Percentiles rank a stretch among this genome's conserved stretches.
These are phyloP conservation scores for Corythornis vintsioides DNA, from an alignment of 2,113 vertebrate genomes.

Conservation along the genomic window DNA sequence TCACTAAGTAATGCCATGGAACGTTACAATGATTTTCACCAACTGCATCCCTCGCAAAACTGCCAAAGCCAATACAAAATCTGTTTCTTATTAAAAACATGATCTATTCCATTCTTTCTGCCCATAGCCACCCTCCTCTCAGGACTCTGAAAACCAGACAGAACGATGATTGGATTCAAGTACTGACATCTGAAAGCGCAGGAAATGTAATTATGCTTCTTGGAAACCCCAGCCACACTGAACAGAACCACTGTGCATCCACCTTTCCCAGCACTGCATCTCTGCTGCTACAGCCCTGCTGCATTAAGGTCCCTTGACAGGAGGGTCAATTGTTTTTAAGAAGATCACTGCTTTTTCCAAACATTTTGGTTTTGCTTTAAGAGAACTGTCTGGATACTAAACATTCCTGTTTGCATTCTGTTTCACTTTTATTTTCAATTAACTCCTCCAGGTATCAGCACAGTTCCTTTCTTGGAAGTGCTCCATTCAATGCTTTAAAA, in stretches of 20 bases:
- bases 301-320: background rate
- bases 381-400: background rate
- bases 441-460: conserved; percentile 21
- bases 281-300: background rate
- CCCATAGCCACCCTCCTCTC: background rate
- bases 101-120: background rate
- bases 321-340: background rate
- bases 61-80: background rate
- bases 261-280: background rate
- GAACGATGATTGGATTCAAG: background rate
- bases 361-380: conserved; percentile 33
- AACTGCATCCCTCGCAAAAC: background rate
- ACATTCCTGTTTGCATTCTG: background rate
- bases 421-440: conserved; percentile 52
- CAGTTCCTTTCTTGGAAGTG: conserved; percentile 44
- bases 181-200: background rate
- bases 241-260: background rate
- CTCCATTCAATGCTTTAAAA: conserved; percentile 71
- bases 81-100: background rate
- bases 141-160: background rate
- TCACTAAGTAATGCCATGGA: background rate
- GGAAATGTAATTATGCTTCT: background rate
- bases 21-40: background rate
- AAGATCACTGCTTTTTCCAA: background rate
- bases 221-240: background rate